phyloP scores from a whole-genome alignment of 2,113 vertebrate genomes.

The Caracal caracal region DNA sequence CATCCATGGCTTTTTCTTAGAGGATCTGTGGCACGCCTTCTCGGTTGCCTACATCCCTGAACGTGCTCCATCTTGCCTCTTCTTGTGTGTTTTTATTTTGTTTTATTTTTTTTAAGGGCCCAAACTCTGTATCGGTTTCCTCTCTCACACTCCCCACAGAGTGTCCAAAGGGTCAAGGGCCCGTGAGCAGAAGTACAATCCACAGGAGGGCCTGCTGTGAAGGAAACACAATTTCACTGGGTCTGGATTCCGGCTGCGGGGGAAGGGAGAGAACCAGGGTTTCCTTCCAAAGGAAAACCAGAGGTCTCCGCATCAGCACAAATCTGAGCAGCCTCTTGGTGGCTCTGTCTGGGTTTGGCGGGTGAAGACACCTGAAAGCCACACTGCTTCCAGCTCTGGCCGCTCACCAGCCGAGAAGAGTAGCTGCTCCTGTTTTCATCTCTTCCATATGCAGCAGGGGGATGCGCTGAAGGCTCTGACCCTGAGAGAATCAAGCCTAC shows the following conservation, averaged over 20 bases:
- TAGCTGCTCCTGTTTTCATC: neutral
- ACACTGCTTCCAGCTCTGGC: neutral
- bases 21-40: neutral
- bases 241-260: neutral
- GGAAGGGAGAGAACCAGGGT: neutral
- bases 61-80: neutral
- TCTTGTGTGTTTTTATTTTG: neutral
- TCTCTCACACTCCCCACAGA: neutral
- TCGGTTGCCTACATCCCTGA: neutral
- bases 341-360: neutral
- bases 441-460: slow-evolving; percentile 4
- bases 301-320: neutral
- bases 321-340: neutral
- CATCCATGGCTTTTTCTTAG: neutral
- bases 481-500: neutral
- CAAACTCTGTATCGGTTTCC: neutral
- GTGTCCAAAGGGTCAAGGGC: slow-evolving; percentile 25
- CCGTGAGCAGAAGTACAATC: neutral
- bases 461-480: slow-evolving; percentile 8
- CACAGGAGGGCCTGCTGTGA: neutral
- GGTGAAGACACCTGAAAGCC: neutral
- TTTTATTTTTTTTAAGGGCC: neutral
- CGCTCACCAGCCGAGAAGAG: neutral
- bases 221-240: neutral
- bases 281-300: slow-evolving; percentile 17